Evolutionary conservation across 2,888 invertebrate species (phyloP), one percentile per base, ranked within the genome.

Genomic region (Lomographa bimaculata): DNA sequence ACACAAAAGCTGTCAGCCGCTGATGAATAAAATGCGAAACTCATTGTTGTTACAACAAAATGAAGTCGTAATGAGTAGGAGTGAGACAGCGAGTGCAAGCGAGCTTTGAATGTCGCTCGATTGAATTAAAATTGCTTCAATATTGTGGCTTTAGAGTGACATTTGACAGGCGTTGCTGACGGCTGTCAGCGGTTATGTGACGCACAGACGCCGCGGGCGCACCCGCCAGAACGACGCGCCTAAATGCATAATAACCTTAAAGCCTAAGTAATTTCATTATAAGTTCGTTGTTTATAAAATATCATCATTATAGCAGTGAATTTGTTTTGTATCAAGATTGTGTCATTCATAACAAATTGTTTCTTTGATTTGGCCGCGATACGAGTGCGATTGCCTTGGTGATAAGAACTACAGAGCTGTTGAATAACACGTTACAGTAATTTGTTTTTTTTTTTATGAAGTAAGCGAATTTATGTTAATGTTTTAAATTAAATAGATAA

Each of bases 41-140:
- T 65, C 66, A 81, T 87, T 86, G 83, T 87, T 83, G 82, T 82
- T 78, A 80, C 70, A 81, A 80, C 75, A 84, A 86, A 86, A 86
- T 86, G 79, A 85, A 87, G 85, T 69, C 78, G 70, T 85, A 87
- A 86, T 87, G 84, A 86, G 86, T 73, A 66, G 75, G 71, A 43
- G 36, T 32, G 42, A 43, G 42, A 43, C 18, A 32, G 34, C 23
- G 23, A 16, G 18, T n/a, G n/a, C n/a, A 63, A 60, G 59, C 53
- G 51, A 54, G 54, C 60, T 57, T n/a, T 64, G 64, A 57, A 68
- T 69, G 69, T 63, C 71, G 72, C 65, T 54, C 64, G 73, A 82
- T 84, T 84, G 79, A 87, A 87, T 85, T 82, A 81, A 86, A 86
- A 80, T 81, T 79, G 68, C 78, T 72, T 71, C 71, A 77, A 79